These are phyloP conservation scores for Alentia gelatinosa DNA, from an alignment of 2,888 invertebrate species.

Conservation along the genomic window DNA sequence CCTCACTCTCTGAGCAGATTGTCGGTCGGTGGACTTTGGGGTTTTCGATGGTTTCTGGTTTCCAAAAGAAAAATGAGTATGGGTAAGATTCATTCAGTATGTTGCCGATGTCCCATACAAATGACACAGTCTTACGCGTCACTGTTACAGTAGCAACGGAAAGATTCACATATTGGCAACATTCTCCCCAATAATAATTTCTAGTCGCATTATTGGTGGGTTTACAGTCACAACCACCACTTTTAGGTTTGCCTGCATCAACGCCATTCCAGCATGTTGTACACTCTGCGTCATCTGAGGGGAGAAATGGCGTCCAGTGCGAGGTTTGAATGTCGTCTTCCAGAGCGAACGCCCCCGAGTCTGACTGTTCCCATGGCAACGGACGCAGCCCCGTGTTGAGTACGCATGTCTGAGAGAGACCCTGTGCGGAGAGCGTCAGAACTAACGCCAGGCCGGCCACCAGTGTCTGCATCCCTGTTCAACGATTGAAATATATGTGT, in stretches of 20 bases:
- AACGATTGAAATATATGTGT: no score
- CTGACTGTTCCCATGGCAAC: conserved; percentile 1
- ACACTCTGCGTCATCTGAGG: not conserved
- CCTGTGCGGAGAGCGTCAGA: not conserved
- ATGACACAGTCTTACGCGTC: not conserved
- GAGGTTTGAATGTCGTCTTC: not conserved
- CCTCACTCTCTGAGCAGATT: not conserved
- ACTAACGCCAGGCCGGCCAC: not conserved
- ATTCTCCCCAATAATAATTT: not conserved
- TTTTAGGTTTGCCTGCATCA: not conserved
- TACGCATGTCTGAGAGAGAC: not conserved
- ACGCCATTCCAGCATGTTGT: not conserved
- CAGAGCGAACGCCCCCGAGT: not conserved
- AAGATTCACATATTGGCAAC: not conserved
- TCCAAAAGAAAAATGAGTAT: not conserved
- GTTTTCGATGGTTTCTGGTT: not conserved
- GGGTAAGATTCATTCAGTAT: not conserved
- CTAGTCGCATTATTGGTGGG: not conserved
- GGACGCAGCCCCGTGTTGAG: not conserved
- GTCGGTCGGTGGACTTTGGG: not conserved
- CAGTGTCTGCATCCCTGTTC: not conserved
- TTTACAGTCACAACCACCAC: not conserved
- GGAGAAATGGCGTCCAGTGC: not conserved
- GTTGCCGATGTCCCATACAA: not conserved
- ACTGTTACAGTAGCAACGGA: not conserved